These are phyloP conservation scores for Centruroides sculpturatus DNA, from an alignment of 1,140 invertebrate genomes.

Conservation along the genomic window DNA sequence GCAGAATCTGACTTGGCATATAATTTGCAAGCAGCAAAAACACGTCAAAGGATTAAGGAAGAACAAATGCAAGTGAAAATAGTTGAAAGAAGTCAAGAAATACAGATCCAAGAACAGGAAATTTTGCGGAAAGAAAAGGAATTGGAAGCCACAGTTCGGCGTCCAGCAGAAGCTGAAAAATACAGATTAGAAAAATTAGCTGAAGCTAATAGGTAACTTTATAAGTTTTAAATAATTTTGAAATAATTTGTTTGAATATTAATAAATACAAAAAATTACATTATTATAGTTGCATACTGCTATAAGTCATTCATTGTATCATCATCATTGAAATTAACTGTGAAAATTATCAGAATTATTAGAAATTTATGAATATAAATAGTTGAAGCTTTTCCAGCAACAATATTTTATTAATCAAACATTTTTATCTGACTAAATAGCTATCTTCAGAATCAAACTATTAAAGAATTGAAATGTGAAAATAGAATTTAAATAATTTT, in stretches of 20 bases:
- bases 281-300: too few species aligned
- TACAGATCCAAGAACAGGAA: conserved; percentile 27
- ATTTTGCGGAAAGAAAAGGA: conserved; percentile 26
- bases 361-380: too few species aligned
- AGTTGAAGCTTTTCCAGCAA: too few species aligned
- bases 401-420: too few species aligned
- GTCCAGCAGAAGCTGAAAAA: conserved; percentile 35
- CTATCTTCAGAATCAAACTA: too few species aligned
- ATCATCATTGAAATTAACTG: too few species aligned
- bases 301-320: too few species aligned
- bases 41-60: conserved; percentile 35
- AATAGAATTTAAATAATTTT: too few species aligned
- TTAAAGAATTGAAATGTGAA: too few species aligned
- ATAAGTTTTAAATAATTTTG: not conserved
- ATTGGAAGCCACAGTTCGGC: conserved; percentile 31
- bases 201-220: conserved; percentile 52
- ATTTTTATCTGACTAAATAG: too few species aligned
- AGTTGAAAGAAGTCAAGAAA: conserved; percentile 34
- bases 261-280: too few species aligned
- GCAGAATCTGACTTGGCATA: conserved; percentile 35
- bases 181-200: conserved; percentile 75
- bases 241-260: not conserved
- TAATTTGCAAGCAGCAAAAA: conserved; percentile 36
- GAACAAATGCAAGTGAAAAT: conserved; percentile 35
- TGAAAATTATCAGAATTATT: too few species aligned